Evolutionary conservation across 2,113 vertebrate species (phyloP), one percentile per base, ranked within the genome.

Genomic region (Aphyosemion australe): DNA sequence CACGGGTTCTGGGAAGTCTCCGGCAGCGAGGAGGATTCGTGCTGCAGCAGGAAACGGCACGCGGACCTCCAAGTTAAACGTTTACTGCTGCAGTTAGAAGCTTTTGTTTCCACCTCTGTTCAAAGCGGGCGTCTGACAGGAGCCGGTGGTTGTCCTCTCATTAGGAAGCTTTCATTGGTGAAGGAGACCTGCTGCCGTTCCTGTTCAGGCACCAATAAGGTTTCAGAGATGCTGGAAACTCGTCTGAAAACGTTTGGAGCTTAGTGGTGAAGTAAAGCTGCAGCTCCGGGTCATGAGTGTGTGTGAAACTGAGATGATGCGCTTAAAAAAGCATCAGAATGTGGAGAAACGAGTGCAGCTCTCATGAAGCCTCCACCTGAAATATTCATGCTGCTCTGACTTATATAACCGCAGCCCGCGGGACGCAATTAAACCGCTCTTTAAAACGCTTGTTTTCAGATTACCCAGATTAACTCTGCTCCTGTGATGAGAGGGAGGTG

Each of bases 401-500:
- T 74, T 32, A 31, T 18, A 19, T 14, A 12, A 26, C 49, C 0
- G 41, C 51, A 39, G 55, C 61, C 67, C 16, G 18, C 19, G 18
- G 64, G 60, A 73, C 12, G 34, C 57, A 43, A 48, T 57, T 51
- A 57, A 43, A 47, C 52, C 46, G 3, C 12, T 54, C 49, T 43
- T 59, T 12, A 37, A 60, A 37, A 19, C 1, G 5, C 20, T 31
- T 16, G 49, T 52, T 67, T 31, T 61, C 31, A 74, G 47, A 74
- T 64, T 15, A 64, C 43, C 53, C 55, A 8, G 15, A 68, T 50
- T n/a, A 57, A 63, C 65, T 39, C 15, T 58, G 41, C 20, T 47
- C 21, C 14, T 2, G 32, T 16, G 53, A 71, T 46, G n/a, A 60
- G 34, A 69, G 14, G 11, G 15, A 41, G 19, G 20, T 21, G 43